Percentiles rank a stretch among this genome's conserved stretches.
Conservation (phyloP, 1,140 invertebrate species). For the Panulirus ornatus region DNA sequence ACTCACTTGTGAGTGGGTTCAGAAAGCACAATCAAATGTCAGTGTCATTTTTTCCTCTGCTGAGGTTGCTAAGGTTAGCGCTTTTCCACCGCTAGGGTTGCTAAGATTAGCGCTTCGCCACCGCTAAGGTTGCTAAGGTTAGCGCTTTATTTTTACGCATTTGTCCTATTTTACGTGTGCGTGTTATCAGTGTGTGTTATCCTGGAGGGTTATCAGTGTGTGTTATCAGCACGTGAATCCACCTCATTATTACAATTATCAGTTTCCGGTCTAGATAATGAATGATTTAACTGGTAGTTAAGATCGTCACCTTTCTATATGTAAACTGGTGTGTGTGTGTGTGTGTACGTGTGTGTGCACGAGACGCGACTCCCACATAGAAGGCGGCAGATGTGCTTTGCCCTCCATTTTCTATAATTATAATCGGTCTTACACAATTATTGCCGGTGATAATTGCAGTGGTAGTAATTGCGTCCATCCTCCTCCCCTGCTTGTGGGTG, state of each 20-base stretch:
- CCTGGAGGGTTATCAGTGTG: neutral
- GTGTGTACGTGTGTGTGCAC: too few species aligned
- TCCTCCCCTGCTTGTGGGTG: neutral
- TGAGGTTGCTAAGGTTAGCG: neutral
- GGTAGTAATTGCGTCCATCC: slow-evolving; percentile 10
- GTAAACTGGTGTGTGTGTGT: too few species aligned
- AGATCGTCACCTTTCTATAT: neutral
- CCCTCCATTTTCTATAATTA: slow-evolving; percentile 33
- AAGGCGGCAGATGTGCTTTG: slow-evolving; percentile 29
- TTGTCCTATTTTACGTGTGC: too few species aligned
- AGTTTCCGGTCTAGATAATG: neutral
- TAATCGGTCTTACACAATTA: slow-evolving; percentile 52
- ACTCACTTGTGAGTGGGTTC: neutral
- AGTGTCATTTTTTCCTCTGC: neutral
- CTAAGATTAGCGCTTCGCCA: too few species aligned
- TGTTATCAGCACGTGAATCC: neutral
- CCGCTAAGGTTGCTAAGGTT: too few species aligned
- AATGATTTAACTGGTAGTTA: neutral
- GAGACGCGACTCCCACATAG: too few species aligned
- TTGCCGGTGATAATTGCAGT: slow-evolving; percentile 45
- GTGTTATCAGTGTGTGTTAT: too few species aligned
- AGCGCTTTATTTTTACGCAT: too few species aligned
- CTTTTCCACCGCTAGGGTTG: too few species aligned
- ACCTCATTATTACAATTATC: slow-evolving; percentile 11
- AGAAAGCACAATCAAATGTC: neutral